Base-by-base conservation (phyloP, 1,140 invertebrate genomes). In the Zaprionus vittiger region DNA sequence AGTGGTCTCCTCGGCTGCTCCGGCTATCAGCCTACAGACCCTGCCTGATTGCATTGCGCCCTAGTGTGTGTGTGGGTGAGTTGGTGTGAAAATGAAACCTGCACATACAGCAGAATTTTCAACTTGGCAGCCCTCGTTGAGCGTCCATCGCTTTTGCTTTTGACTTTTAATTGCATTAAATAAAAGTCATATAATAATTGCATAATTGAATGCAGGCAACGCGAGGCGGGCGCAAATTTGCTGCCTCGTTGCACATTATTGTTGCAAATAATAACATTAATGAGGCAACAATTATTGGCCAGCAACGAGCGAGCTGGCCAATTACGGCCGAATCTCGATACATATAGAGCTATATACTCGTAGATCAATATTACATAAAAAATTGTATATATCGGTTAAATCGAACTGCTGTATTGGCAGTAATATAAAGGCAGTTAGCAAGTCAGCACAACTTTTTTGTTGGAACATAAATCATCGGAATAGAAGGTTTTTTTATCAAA, bases 161-260 rank as follows among this genome's bases (percentile, higher is more conserved):
- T 82, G 74, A 84, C 77, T 84, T 84, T 82, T 82, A 82, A 86
- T 86, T 86, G 77, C 64, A 86, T 79, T 81, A 77, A 71, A 77
- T 78, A 76, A 73, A 68, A 63, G 38, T 64, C 64, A 77, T 76
- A 77, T 73, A 73, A 67, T 83, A 83, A 83, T 69, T 77, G 70
- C 49, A 81, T 71, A 78, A 78, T 78, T 81, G 60, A 81, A 80
- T 80, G 75, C 64, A 73, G 54, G 34, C 75, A 78, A 64, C 60
- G 57, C 44, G 34, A 38, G 41, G 22, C 38, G 63, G 38, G 28
- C 17, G 34, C 31, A 56, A 73, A 73, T 77, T 73, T 77, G 28
- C 52, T 68, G 64, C 63, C 6, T 77, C 38, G 63, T 41, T 77
- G 71, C 71, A 67, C 71, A 63, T 37, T 59, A 73, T 73, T 77